phyloP scores from a whole-genome alignment of 2,888 invertebrate species.

The Malacosoma neustria region DNA sequence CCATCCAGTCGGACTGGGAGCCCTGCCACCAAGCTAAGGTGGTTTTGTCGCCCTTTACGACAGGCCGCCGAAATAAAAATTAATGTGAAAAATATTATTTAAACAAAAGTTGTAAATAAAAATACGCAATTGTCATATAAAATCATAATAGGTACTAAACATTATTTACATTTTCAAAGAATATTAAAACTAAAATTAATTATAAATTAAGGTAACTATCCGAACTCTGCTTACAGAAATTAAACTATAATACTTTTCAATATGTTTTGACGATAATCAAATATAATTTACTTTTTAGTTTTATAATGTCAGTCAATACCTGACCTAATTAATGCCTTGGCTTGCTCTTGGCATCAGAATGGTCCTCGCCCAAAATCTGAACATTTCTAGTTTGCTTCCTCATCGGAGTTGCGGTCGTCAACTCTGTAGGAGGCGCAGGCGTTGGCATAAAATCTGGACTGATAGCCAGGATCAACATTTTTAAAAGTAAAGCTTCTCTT shows the following conservation, averaged over 20 bases:
- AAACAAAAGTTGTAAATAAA: too few relatives aligned
- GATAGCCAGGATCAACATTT: constrained; percentile 83
- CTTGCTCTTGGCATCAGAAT: constrained; percentile 50
- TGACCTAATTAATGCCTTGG: constrained; percentile 39
- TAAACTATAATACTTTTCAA: too few relatives aligned
- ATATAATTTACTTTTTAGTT: too few relatives aligned
- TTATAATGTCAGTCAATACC: too few relatives aligned
- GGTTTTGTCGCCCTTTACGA: too few relatives aligned
- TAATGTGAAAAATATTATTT: too few relatives aligned
- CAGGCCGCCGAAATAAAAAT: too few relatives aligned
- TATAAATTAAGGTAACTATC: constrained; percentile 29
- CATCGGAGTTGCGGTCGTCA: constrained; percentile 66
- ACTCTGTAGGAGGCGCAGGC: constrained; percentile 50
- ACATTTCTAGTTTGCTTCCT: constrained; percentile 80
- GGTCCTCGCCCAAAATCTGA: constrained; percentile 81
- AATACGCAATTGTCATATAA: too few relatives aligned
- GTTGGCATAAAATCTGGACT: constrained; percentile 74
- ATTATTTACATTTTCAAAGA: constrained; percentile 38
- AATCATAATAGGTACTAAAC: neutral
- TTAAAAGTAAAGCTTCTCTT: constrained; percentile 79
- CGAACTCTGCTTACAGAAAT: too few relatives aligned
- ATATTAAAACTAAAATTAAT: constrained; percentile 35
- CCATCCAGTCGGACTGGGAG: too few relatives aligned
- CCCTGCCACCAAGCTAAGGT: too few relatives aligned
- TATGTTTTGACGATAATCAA: too few relatives aligned